Evolutionary conservation across 2,888 invertebrate genomes (phyloP), one percentile per base, ranked within the genome.

Genomic region (Caenorhabditis sp.): DNA sequence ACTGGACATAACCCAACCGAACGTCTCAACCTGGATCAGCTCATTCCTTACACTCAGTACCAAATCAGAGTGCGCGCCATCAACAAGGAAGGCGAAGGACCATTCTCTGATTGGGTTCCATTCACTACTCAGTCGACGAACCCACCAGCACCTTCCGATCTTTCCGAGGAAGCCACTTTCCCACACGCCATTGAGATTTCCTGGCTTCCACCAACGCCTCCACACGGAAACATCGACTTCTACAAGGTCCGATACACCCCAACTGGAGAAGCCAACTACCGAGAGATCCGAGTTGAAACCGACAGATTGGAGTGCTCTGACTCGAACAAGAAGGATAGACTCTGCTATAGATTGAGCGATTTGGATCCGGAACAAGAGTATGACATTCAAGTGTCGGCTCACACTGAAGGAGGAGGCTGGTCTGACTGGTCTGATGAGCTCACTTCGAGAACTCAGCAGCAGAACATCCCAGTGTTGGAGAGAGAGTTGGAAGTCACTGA

Each of bases 351-450:
- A 26, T 82, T 92, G 24, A 77, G 84, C 22, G 90, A 90, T 37
- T 80, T 92, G 69, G 90, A 91, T 68, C 90, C 92, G 9, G 90
- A 92, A 60, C 86, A 89, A 77, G 89, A 89, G 47, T 92, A 92
- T 83, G 87, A 88, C 40, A 90, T 92, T 50, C 90, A 91, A 67
- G 87, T 85, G 6, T 87, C 90, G 5, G 91, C 91, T 40, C 89
- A 92, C 65, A 91, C 90, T 15, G 89, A 89, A 72, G 85, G 87
- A 53, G 91, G 91, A 15, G 91, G 89, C 55, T 92, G 91, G 91
- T 89, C 90, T 35, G 90, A 90, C 3, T 92, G 90, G 90, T 89
- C 89, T 15, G 90, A 89, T 47, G 81, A 89, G 9, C 82, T 91
- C 26, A 84, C 84, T n/a, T 87, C 89, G 20, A 82, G 85, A 53